Percentiles rank a stretch among this genome's conserved stretches.
These are phyloP conservation scores for Atta texana DNA, from an alignment of 1,140 invertebrate genomes.

Conservation along the genomic window DNA sequence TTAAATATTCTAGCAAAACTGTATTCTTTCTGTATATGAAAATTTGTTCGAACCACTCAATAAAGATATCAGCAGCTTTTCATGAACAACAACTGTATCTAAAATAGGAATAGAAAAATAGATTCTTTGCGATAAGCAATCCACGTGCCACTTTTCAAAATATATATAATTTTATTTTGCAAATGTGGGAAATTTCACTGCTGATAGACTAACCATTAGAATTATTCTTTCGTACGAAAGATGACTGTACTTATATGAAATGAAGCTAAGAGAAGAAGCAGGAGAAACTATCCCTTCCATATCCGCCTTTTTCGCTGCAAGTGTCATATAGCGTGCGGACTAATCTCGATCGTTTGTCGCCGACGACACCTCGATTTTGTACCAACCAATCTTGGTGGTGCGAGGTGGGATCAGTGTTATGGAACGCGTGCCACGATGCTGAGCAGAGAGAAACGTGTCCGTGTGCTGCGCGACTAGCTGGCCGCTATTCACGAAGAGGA, in stretches of 20 bases:
- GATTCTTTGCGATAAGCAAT: neutral
- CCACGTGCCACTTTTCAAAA: neutral
- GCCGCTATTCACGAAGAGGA: slow-evolving; percentile 48
- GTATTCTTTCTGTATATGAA: neutral
- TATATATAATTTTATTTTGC: neutral
- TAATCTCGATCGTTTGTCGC: slow-evolving; percentile 59
- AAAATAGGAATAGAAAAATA: no score
- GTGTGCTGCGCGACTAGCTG: neutral
- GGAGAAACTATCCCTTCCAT: neutral
- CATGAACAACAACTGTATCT: neutral
- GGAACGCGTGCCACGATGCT: slow-evolving; percentile 48
- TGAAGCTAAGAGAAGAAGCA: neutral
- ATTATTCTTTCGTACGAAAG: neutral
- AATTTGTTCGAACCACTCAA: neutral
- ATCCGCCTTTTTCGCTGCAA: neutral
- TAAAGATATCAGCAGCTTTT: neutral
- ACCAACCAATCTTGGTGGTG: slow-evolving; percentile 20
- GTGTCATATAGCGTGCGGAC: slow-evolving; percentile 5
- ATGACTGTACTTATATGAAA: neutral
- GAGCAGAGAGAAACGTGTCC: slow-evolving; percentile 10
- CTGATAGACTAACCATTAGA: neutral
- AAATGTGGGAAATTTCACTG: neutral
- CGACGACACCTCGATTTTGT: slow-evolving; percentile 29
- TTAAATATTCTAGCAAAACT: no score
- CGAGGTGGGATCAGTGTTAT: slow-evolving; percentile 14